Evolutionary conservation across 2,797 vertebrate species (phyloP), one percentile per base, ranked within the genome.

Genomic region (Atherinosoma microstoma): DNA sequence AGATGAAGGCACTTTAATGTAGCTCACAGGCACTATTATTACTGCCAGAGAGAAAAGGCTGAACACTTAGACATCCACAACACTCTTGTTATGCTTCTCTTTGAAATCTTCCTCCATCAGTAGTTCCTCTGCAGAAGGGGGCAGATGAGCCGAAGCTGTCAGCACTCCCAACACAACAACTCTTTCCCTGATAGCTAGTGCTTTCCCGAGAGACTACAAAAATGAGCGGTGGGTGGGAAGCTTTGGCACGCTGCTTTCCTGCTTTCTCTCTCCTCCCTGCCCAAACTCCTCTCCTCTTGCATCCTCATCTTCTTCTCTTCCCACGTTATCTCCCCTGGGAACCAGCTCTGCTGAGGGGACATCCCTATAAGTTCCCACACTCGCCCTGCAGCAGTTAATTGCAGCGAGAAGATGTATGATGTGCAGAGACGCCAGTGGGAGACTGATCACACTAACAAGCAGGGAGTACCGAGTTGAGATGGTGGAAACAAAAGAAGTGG

Each of bases 111-210:
- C 58, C 29, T 76, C 77, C 75, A 82, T 89, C 85, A 67, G 75
- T 70, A 81, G 79, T 87, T 92, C 86, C 83, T 88, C 73, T 90
- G 75, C 93, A 91, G 90, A 77, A 95, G 93, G 92, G 91, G 93
- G 90, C 92, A 94, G 89, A 88, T 92, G 89, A 91, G 87, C 86
- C 82, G 84, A 92, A 91, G 90, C 86, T 87, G 89, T 91, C 87
- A 82, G 61, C 76, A 60, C 57, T 84, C 83, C 67, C 79, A 86
- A 82, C 89, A 89, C 84, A 84, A 84, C 87, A 78, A 73, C 73
- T 83, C 75, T 75, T 79, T 81, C 70, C 78, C 79, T 78, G 79
- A 85, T 87, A 85, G 80, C 74, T 64, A 79, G 63, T 66, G 73
- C 66, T 83, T 84, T 87, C 76, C 84, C 15, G 27, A 67, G 86